Evolutionary conservation across 2,888 invertebrate species (phyloP).

Genomic region (Rhopalosiphum nymphaeae): DNA sequence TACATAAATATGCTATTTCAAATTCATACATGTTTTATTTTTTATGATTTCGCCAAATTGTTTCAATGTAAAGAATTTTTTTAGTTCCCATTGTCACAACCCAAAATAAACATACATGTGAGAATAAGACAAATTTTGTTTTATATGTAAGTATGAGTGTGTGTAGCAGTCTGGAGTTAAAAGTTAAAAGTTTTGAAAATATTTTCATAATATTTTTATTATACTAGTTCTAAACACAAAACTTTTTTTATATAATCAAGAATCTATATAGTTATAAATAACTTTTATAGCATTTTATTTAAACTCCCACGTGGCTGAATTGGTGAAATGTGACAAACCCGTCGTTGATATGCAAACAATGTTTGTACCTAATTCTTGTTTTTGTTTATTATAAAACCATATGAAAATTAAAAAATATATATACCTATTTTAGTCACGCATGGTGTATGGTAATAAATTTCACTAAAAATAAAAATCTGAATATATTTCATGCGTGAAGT

Average conservation of each 20-base stretch:
- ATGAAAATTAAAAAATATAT: neutral
- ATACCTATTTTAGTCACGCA: neutral
- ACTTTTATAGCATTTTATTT: neutral
- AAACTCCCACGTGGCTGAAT: neutral
- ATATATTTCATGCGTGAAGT: neutral
- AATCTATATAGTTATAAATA: slow-evolving; percentile 8
- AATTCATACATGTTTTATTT: neutral
- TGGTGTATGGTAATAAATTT: neutral
- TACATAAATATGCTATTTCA: neutral
- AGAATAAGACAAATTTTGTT: neutral
- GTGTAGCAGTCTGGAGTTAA: neutral
- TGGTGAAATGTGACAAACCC: neutral
- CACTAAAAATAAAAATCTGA: neutral
- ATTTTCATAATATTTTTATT: neutral
- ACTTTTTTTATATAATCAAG: neutral
- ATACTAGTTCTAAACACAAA: neutral
- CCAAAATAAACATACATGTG: neutral
- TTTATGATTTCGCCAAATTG: neutral
- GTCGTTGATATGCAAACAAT: neutral
- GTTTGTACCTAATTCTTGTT: neutral
- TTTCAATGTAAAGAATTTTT: neutral
- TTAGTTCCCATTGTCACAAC: neutral
- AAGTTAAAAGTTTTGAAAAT: neutral
- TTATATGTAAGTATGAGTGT: neutral
- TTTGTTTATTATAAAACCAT: neutral